Evolutionary conservation across 2,113 vertebrate species (phyloP), one percentile per base, ranked within the genome.

Genomic region (Platichthys flesus): DNA sequence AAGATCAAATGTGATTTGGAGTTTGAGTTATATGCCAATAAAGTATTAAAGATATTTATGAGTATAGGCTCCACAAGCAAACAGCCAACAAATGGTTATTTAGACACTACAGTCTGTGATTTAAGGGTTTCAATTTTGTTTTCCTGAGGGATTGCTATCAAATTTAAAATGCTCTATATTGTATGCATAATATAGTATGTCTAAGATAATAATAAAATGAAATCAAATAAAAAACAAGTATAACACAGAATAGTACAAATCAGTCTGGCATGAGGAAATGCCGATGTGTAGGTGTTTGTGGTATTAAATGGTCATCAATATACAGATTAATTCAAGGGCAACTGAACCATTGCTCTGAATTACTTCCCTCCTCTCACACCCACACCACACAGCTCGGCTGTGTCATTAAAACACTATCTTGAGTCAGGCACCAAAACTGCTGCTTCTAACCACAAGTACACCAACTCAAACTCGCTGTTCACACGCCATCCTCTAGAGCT

Each of bases 371-470:
- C 58, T 64, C 65, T 40, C 49, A 64, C 45, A 28, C 67, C 56
- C 65, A 79, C 70, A 67, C 55, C 65, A 60, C 63, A 74, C 21
- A 67, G 40, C 75, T 67, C 66, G 71, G 59, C 76, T 63, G 79
- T 71, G 82, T 85, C 79, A 92, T 88, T 89, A 82, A 91, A 86
- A 83, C 61, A 35, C 83, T 76, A 78, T 79, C 79, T 83, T 54
- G 76, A 88, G 54, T 89, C 72, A 83, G 73, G 60, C 75, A 73
- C 73, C 76, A 74, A 67, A 70, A 79, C 71, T 74, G 83, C 76
- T 37, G 65, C 71, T 80, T 67, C 74, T 52, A 76, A 87, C 90
- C 79, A 86, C 82, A 84, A 88, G 76, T 4, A 16, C 72, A 87
- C 67, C 60, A 87, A 82, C 80, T 79, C 62, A 78, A 86, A 90